Percentiles rank a stretch among this genome's conserved stretches.
Evolutionary conservation across 2,797 vertebrate species (phyloP).

Genomic region (Salarias fasciatus): DNA sequence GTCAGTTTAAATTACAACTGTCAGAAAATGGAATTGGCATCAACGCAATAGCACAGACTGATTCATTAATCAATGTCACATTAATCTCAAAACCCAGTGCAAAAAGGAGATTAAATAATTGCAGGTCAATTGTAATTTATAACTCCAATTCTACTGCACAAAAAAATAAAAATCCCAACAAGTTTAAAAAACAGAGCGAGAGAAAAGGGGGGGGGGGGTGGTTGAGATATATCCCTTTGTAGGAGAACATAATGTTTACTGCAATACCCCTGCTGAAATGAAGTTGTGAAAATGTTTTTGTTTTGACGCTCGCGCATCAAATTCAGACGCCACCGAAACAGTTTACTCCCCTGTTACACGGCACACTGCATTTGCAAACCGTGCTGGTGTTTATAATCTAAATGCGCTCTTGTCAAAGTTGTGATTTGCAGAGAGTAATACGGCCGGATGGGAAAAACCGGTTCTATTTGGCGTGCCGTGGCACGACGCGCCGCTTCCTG

Average conservation of each 20-base stretch:
- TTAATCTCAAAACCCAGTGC: neutral
- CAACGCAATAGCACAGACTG: slow-evolving; percentile 4
- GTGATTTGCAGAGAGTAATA: slow-evolving; percentile 13
- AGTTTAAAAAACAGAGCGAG: neutral
- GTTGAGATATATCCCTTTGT: no score
- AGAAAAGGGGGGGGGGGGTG: neutral
- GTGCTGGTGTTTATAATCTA: slow-evolving; percentile 12
- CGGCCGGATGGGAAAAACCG: slow-evolving; percentile 11
- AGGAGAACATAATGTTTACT: no score
- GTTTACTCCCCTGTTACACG: slow-evolving; percentile 7
- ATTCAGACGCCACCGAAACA: neutral
- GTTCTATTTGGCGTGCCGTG: slow-evolving; percentile 2
- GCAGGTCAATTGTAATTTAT: neutral
- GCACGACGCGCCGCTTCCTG: slow-evolving; percentile 1
- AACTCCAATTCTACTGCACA: no score
- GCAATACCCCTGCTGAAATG: no score
- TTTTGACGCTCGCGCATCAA: slow-evolving; percentile 3
- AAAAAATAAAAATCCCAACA: no score
- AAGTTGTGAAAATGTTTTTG: neutral
- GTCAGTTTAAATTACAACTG: slow-evolving; percentile 24
- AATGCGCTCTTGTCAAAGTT: slow-evolving; percentile 12
- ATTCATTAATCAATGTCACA: slow-evolving; percentile 23
- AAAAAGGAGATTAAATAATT: slow-evolving; percentile 15
- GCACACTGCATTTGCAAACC: slow-evolving; percentile 1
- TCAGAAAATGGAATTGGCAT: slow-evolving; percentile 15